Base-by-base conservation (phyloP, 1,140 invertebrate species). In the Tetragonula clypearis region DNA sequence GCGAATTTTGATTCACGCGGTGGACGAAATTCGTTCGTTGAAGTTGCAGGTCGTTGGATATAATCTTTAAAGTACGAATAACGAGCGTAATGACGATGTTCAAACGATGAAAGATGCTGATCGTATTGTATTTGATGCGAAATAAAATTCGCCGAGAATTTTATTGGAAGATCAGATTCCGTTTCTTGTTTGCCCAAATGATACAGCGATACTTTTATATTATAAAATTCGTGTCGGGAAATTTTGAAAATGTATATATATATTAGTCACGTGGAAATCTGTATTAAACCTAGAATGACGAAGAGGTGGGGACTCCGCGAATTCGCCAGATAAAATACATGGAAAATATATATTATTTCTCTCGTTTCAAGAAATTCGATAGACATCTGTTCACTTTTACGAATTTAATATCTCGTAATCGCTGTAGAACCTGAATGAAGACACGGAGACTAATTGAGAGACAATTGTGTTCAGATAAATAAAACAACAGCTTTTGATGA, bases 11-110 rank as follows among this genome's bases (percentile, higher is more conserved):
- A 17, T 74, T 8, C n/a, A 19, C 19, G 30, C 1, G 30, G 23
- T n/a, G 58, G 1, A 62, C 14, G 60, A 26, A 72, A 82, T 66
- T 56, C 30, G 72, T 71, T 78, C 55, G 17, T 77, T 75, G 23
- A 68, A 49, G 30, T 66, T 15, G 41, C 79, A 49, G 55, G 14
- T 17, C 53, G 11, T 3, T 35, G n/a, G 55, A 77, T 58, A 30
- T 56, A 83, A 41, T 41, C 75, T 83, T 83, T 77, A 68, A 77
- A 69, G 58, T 68, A 77, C 73, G 23, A 68, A 68, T 17, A 19
- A 14, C 30, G 14, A 23, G 11, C 11, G 0, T 15, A 21, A 30
- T 72, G 58, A 23, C 2, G 21, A 60, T 14, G 19, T 35, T 69
- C 17, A 8, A 65, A 35, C 11, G 30, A 41, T 23, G 21, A 23